Conservation (phyloP, 2,888 invertebrate genomes). For the Petrolisthes manimaculis region DNA sequence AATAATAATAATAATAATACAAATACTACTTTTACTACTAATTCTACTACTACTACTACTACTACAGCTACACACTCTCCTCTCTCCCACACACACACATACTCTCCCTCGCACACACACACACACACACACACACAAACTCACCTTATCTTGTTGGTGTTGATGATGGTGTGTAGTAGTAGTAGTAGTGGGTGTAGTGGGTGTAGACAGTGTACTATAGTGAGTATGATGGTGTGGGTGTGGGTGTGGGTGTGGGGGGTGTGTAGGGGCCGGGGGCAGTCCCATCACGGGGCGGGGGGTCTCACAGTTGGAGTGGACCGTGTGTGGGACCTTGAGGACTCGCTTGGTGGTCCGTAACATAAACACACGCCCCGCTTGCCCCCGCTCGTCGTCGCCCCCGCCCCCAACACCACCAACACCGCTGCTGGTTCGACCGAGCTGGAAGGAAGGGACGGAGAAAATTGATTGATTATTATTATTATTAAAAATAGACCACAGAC, state of each 20-base stretch:
- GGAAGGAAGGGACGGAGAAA: constrained; percentile 35
- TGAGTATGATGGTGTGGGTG: neutral
- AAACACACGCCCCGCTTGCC: constrained; percentile 75
- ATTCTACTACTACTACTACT: no score
- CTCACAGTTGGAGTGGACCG: constrained; percentile 65
- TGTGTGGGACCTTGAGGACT: constrained; percentile 78
- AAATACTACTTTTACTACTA: no score
- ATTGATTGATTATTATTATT: neutral
- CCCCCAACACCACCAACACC: constrained; percentile 68
- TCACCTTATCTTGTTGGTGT: constrained; percentile 14
- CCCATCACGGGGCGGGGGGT: constrained; percentile 54
- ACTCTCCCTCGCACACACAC: no score
- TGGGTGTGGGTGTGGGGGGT: constrained; percentile 7
- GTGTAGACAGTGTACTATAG: neutral
- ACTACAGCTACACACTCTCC: no score
- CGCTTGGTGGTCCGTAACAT: constrained; percentile 81
- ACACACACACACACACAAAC: neutral
- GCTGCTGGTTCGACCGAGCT: constrained; percentile 71
- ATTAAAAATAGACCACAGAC: no score
- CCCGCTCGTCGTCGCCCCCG: constrained; percentile 74
- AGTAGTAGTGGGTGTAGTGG: no score
- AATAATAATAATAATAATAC: no score
- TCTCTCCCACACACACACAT: no score
- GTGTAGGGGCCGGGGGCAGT: constrained; percentile 47
- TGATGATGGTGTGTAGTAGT: no score